Evolutionary conservation across 2,888 invertebrate genomes (phyloP), one percentile per base, ranked within the genome.

Genomic region (Conistra vaccinii): DNA sequence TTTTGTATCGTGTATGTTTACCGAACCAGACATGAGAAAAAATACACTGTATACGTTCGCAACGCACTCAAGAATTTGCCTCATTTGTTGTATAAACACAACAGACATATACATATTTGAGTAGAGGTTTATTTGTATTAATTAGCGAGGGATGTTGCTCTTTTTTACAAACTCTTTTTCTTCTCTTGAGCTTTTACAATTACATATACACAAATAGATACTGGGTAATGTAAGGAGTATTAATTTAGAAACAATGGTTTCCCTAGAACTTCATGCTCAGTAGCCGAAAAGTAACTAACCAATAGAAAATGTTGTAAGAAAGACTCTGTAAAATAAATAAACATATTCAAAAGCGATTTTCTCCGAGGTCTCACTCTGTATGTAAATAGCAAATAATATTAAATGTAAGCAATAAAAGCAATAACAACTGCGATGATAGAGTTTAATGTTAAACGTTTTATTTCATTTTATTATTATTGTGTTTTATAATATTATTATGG

Each of bases 401-500:
- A 58, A 61, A 76, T 48, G 68, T 62, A 39, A 45, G 65, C 63
- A 39, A 69, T 84, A 66, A 73, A 83, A 60, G 17, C 71, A 57
- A 68, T 73, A 75, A 39, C 63, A 67, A 65, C 65, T 45, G 53
- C 51, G 39, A 60, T 70, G 73, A 79, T 69, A 62, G 63, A 68
- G 61, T 55, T 79, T 63, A 79, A 79, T 72, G 71, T 58, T 80
- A 78, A 78, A 75, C 42, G 60, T 76, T 66, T 75, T 48, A 71
- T 81, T 72, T 78, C 35, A 71, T 74, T 77, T 83, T 85, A 79
- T 69, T 75, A 57, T 71, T 78, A 75, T 83, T 60, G 63, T 70
- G 29, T 63, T 72, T 55, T 69, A 78, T 61, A 48, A 45, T 57
- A 57, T n/a, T 61, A n/a, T 68, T 70, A 76, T 62, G n/a, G 66